These are phyloP conservation scores for Aptenodytes patagonicus DNA, from an alignment of 2,113 vertebrate species.

Conservation along the genomic window DNA sequence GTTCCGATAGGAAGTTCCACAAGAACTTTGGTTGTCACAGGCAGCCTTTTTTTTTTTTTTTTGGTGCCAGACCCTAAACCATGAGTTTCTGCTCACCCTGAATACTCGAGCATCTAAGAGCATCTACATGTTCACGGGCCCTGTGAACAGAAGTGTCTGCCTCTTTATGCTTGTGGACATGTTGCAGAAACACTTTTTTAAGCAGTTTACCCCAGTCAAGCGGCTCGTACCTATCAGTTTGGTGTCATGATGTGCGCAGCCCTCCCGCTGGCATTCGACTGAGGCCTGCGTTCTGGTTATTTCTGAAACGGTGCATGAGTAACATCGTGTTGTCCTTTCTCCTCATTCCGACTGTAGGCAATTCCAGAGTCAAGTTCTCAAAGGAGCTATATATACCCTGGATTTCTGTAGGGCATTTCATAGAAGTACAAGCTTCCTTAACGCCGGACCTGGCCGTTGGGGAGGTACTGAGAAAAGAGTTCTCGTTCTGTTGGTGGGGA, in stretches of 20 bases:
- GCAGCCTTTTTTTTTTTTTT: neutral
- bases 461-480: neutral
- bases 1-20: neutral
- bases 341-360: neutral
- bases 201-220: neutral
- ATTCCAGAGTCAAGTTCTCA: neutral
- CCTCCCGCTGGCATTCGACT: neutral
- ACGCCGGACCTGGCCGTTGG: neutral
- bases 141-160: neutral
- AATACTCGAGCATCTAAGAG: neutral
- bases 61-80: neutral
- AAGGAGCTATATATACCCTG: neutral
- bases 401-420: neutral
- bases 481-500: neutral
- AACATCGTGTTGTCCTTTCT: neutral
- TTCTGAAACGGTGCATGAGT: neutral
- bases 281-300: neutral
- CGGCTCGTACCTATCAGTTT: fast-evolving
- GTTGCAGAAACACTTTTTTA: neutral
- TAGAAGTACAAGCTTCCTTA: neutral
- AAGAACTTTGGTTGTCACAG: neutral
- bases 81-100: neutral
- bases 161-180: neutral
- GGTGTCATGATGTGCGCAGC: neutral
- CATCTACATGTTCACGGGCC: neutral